These are phyloP conservation scores for Paralvinella palmiformis DNA, from an alignment of 1,140 invertebrate species.

Conservation along the genomic window DNA sequence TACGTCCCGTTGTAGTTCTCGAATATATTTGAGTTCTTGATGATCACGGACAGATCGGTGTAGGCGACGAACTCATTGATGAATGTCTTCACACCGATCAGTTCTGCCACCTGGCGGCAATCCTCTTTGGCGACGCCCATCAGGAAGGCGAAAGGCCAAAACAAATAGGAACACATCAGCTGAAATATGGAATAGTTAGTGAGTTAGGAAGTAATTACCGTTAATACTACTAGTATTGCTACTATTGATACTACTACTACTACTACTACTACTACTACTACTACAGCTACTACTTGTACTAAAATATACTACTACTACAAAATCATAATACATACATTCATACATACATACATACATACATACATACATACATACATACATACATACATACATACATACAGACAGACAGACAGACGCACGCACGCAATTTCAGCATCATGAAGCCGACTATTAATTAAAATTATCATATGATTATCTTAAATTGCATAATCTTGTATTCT, in stretches of 20 bases:
- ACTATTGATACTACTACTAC: too few relatives aligned
- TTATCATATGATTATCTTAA: too few relatives aligned
- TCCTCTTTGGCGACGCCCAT: conserved; percentile 38
- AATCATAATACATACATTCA: not conserved
- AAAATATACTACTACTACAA: not conserved
- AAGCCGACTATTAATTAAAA: too few relatives aligned
- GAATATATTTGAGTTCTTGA: conserved; percentile 22
- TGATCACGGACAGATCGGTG: conserved; percentile 28
- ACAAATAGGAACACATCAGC: conserved; percentile 42
- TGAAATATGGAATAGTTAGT: conserved; percentile 23
- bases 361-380: too few relatives aligned
- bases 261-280: not conserved
- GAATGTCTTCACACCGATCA: conserved; percentile 46
- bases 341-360: not conserved
- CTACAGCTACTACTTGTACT: not conserved
- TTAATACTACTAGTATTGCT: too few relatives aligned
- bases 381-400: not conserved
- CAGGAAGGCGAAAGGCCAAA: conserved; percentile 42
- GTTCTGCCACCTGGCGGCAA: conserved; percentile 36
- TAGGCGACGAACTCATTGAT: conserved; percentile 49
- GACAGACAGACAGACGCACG: not conserved
- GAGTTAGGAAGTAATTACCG: not conserved
- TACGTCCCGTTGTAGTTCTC: not conserved
- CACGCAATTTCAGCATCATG: not conserved
- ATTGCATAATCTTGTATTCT: too few relatives aligned